Evolutionary conservation across 1,140 invertebrate species (phyloP).

Genomic region (Pseudomyrmex sp.): DNA sequence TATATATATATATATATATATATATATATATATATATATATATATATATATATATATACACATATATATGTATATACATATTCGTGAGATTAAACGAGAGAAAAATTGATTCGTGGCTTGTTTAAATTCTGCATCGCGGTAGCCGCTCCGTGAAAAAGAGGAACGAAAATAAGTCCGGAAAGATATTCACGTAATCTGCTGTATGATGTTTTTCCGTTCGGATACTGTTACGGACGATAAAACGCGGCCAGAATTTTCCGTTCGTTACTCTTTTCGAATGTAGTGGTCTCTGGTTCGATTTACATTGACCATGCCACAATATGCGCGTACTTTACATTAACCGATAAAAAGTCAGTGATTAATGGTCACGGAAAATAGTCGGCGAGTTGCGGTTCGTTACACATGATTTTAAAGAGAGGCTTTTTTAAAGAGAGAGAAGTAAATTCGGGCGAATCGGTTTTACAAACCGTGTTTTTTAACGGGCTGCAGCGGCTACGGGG

Average conservation of each 20-base stretch:
- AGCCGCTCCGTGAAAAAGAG: background rate
- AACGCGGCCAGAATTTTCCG: constrained; percentile 17
- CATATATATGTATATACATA: background rate
- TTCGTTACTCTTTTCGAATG: constrained; percentile 39
- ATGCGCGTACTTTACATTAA: constrained; percentile 46
- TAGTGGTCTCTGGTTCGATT: constrained; percentile 19
- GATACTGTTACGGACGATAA: background rate
- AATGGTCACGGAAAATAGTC: constrained; percentile 53
- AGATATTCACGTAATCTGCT: constrained; percentile 19
- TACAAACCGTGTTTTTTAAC: constrained; percentile 52
- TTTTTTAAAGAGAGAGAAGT: constrained; percentile 41
- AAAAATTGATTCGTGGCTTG: constrained; percentile 8
- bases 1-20: too few relatives aligned
- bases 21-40: too few relatives aligned
- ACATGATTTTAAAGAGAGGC: constrained; percentile 47
- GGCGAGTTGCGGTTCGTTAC: constrained; percentile 43
- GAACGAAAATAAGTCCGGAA: background rate
- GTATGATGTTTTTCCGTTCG: background rate
- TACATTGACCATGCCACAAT: constrained; percentile 35
- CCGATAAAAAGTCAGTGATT: constrained; percentile 54
- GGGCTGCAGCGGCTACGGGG: too few relatives aligned
- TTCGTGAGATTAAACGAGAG: constrained; percentile 6
- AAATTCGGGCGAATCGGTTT: constrained; percentile 35
- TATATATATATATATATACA: background rate
- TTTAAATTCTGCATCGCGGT: constrained; percentile 14